Evolutionary conservation across 2,797 vertebrate species (phyloP), one percentile per base, ranked within the genome.

Genomic region (Danionella dracula): DNA sequence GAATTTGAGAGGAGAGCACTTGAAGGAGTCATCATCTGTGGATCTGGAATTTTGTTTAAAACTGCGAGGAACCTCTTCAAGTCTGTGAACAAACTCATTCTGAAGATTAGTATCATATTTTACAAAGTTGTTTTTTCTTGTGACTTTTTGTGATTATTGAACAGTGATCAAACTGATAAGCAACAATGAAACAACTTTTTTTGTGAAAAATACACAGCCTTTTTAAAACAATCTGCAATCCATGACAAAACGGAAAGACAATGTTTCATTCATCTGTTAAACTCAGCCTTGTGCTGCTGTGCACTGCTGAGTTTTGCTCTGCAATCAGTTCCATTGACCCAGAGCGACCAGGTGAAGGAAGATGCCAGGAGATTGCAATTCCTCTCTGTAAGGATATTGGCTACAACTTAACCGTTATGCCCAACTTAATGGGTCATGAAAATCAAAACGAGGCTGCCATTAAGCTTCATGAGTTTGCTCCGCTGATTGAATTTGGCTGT

Each of bases 361-460:
- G 88, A 72, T 98, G 97, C 88, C 96, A 98, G 65, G 88, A 95
- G 66, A 93, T 99, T 7, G 91, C 84, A 51, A 98, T 99, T 86
- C 93, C 96, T 15, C 92, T 93, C 88, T 99, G 97, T 75, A 93
- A 92, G 78, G 95, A 96, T 78, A 98, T 99, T 1, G 97, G 97
- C 77, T 99, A 99, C 86, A 99, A 99, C 86, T 91, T 91, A 90
- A 99, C 97, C 0, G 89, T 94, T 50, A 97, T 99, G 97, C 97
- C 97, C 0, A 99, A 99, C 75, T 87, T 97, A 29, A 94, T 99
- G 96, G 94, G 93, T 4, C 95, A 99, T 1, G 93, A 96, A 61
- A 90, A 94, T 82, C 97, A 98, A 41, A 85, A 91, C 34, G 96
- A 98, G 71, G 97, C 97, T 0, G 94, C 95, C 23, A 95, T 98